Conservation (phyloP, 53 echinoderm and acorn worm genomes). For the Temnopleurus reevesii region DNA sequence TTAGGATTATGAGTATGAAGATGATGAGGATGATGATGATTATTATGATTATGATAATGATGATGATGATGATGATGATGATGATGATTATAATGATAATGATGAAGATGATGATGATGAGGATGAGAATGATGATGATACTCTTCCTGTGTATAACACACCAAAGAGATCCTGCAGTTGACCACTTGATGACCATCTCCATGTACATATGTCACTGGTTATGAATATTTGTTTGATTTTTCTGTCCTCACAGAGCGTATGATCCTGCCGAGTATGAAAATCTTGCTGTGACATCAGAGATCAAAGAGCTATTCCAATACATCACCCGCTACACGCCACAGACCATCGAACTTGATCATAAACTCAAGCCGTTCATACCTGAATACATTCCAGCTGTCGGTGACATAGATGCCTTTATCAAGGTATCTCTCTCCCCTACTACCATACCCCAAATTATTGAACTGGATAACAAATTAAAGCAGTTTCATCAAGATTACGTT, state of each 20-base stretch:
- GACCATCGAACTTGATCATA: constrained; percentile 90
- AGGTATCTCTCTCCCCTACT: constrained; percentile 80
- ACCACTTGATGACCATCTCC: background rate
- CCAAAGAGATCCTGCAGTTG: no score
- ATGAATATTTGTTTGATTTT: background rate
- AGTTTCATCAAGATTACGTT: background rate
- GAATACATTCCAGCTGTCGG: constrained; percentile 98
- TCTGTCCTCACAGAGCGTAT: constrained; percentile 71
- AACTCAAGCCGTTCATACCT: constrained; percentile 95
- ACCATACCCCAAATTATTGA: background rate
- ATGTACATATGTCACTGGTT: background rate
- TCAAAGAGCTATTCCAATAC: constrained; percentile 98
- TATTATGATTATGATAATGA: no score
- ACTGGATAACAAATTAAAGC: background rate
- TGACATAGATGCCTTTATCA: constrained; percentile 99
- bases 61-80: no score
- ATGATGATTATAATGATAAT: no score
- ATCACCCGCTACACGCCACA: constrained; percentile 98
- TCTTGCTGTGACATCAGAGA: constrained; percentile 89
- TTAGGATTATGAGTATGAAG: no score
- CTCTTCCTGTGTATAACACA: no score
- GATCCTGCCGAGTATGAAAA: constrained; percentile 98
- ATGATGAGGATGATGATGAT: no score
- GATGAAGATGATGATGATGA: no score
- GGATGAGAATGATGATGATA: no score